Percentiles rank a stretch among this genome's conserved stretches.
phyloP scores from a whole-genome alignment of 2,888 invertebrate genomes.

The Drosophila longiperda region DNA sequence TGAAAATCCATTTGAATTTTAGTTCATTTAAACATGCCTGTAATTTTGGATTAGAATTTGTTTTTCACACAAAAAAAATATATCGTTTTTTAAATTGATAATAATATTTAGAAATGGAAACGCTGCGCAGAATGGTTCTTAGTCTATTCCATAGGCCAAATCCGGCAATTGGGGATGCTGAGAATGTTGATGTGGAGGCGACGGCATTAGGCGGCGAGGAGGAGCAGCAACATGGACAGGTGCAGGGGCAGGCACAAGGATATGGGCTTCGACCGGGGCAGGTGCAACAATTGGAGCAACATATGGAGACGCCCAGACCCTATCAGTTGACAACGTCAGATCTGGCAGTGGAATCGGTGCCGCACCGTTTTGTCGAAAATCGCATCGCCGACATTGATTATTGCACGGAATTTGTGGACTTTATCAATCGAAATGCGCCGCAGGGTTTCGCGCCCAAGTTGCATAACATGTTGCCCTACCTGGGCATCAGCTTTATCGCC shows the following conservation, averaged over 20 bases:
- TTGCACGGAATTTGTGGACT: conserved; percentile 56
- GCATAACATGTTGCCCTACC: conserved; percentile 56
- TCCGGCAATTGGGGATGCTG: not conserved
- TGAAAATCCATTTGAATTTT: conserved; percentile 19
- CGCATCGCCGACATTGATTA: conserved; percentile 41
- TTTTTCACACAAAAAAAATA: not conserved
- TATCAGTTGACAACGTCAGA: conserved; percentile 29
- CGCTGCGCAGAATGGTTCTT: conserved; percentile 26
- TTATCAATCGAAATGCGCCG: conserved; percentile 65
- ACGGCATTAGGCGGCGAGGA: conserved; percentile 5
- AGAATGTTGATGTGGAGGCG: not conserved
- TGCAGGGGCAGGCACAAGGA: not conserved
- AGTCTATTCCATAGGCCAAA: not conserved
- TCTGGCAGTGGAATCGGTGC: not conserved
- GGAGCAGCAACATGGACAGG: conserved; percentile 17
- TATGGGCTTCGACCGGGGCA: not conserved
- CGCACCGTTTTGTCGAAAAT: conserved; percentile 1
- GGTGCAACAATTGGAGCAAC: not conserved
- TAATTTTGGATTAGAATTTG: conserved; percentile 6
- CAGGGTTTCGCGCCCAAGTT: conserved; percentile 61
- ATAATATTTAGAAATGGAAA: conserved; percentile 31
- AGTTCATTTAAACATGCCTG: conserved; percentile 10
- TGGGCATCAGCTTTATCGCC: conserved; percentile 60
- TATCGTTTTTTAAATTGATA: conserved; percentile 6
- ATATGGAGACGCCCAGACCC: not conserved